phyloP scores from a whole-genome alignment of 2,113 vertebrate genomes.

The Athene noctua region DNA sequence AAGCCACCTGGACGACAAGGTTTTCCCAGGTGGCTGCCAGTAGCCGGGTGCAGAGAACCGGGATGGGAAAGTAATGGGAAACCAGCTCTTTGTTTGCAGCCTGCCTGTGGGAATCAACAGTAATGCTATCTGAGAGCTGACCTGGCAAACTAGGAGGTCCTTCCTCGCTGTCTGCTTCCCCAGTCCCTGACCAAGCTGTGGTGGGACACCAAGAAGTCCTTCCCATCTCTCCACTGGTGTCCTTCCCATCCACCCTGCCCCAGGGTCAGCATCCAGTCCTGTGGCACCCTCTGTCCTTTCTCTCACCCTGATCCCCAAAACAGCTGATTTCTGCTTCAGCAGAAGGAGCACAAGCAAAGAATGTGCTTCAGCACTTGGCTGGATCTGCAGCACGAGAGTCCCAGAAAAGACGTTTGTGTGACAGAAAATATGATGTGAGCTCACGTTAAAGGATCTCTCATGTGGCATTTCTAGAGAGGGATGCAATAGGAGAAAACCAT shows the following conservation, averaged over 20 bases:
- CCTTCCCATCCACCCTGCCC: not conserved
- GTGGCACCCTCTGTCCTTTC: not conserved
- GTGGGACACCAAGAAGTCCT: not conserved
- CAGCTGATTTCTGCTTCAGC: not conserved
- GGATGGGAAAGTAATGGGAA: not conserved
- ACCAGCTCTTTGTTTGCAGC: not conserved
- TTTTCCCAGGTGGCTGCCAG: not conserved
- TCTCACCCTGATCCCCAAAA: not conserved
- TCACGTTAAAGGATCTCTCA: not conserved
- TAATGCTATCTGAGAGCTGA: not conserved
- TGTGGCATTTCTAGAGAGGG: not conserved
- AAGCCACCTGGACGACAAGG: not conserved
- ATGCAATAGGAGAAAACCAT: not conserved
- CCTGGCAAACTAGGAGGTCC: not conserved
- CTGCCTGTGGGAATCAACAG: not conserved
- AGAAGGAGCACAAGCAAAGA: not conserved
- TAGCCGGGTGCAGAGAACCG: not conserved
- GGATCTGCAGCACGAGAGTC: not conserved
- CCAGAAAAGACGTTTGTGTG: not conserved
- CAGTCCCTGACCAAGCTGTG: not conserved
- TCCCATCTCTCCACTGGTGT: not conserved
- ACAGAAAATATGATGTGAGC: not conserved
- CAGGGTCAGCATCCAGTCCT: not conserved
- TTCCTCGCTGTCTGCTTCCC: not conserved
- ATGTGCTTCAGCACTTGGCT: not conserved